These are phyloP conservation scores for Masnerella sp. DNA, from an alignment of 2,888 invertebrate genomes.

Conservation along the genomic window DNA sequence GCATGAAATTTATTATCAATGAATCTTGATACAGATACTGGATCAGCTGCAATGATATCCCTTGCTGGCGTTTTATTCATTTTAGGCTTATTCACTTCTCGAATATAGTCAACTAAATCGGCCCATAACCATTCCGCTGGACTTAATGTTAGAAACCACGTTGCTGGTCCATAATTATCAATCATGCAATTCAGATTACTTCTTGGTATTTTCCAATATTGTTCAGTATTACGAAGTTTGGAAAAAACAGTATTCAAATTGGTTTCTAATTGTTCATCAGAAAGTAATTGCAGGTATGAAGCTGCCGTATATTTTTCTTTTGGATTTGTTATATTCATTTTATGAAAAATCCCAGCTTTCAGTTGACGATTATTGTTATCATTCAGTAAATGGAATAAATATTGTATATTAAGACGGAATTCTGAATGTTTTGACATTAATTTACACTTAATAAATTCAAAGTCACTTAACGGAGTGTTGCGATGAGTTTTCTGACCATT, in stretches of 20 bases:
- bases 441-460: slow-evolving; percentile 2
- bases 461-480: no score
- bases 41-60: not conserved
- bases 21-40: no score
- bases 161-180: no score
- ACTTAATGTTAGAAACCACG: no score
- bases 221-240: not conserved
- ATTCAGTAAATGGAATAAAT: no score
- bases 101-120: not conserved
- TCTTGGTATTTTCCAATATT: not conserved
- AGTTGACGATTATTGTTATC: no score
- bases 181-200: no score
- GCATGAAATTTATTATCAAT: not conserved
- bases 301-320: not conserved
- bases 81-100: not conserved
- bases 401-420: slow-evolving; percentile 1
- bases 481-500: no score
- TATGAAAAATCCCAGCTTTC: no score
- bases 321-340: no score
- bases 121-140: no score
- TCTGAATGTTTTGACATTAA: not conserved
- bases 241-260: not conserved
- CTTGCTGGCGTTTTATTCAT: not conserved
- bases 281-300: not conserved
- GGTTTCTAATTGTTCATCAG: not conserved